Percentiles rank a stretch among this genome's conserved stretches.
Conservation (phyloP, 2,113 vertebrate species). For the Cisticola juncidis region DNA sequence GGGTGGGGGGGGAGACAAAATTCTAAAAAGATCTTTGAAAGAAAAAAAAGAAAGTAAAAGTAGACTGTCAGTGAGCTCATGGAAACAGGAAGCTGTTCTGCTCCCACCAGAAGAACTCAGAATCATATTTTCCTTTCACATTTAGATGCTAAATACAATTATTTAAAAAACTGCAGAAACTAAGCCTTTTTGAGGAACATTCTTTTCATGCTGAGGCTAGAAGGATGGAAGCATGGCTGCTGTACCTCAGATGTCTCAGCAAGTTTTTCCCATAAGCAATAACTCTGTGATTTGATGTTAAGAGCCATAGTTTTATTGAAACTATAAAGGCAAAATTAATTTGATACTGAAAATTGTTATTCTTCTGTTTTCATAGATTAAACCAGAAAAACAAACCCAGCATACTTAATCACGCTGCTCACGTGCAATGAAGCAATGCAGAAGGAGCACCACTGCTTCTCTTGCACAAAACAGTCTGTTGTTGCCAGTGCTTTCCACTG, state of each 20-base stretch:
- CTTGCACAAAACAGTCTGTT: background rate
- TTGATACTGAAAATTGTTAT: background rate
- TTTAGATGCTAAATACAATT: background rate
- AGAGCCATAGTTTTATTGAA: background rate
- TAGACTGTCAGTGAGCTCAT: background rate
- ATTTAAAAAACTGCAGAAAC: background rate
- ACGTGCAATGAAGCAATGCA: background rate
- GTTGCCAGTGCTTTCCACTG: constrained; percentile 11
- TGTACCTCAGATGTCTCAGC: background rate
- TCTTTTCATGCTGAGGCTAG: background rate
- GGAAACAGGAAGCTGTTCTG: background rate
- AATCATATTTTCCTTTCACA: background rate
- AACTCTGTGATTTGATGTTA: background rate
- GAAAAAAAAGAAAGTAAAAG: background rate
- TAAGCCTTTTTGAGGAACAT: background rate
- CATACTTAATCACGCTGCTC: background rate
- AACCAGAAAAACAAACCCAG: background rate
- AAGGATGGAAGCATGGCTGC: background rate
- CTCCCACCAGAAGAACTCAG: background rate
- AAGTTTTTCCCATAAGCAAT: background rate
- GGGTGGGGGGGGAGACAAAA: background rate
- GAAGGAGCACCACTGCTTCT: background rate
- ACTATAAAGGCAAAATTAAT: background rate
- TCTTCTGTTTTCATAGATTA: background rate
- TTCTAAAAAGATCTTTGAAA: background rate